Evolutionary conservation across 2,888 invertebrate genomes (phyloP), one percentile per base, ranked within the genome.

Genomic region (Idaea biselata): DNA sequence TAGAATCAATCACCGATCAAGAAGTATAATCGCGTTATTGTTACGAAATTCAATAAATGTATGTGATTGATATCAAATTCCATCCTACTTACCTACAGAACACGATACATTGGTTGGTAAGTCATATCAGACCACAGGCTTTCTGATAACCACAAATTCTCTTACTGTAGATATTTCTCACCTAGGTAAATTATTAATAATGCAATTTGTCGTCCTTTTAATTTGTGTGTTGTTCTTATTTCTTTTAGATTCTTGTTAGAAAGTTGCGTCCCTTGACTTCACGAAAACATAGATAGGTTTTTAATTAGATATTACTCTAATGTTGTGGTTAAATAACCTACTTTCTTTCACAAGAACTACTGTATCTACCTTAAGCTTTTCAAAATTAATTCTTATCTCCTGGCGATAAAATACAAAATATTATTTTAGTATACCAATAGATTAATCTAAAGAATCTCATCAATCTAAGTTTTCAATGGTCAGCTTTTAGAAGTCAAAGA

Each of bases 401-500:
- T 44, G 14, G 44, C 3, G 0, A 7, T 44, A 44, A 11, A 44
- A 44, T 14, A 44, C 44, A 44, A 44, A 44, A 44, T 44, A 14
- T 14, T 32, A 6, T 32, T 6, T 32, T 44, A 44, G 8, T 8
- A 44, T 14, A 6, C 7, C 14, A 6, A 44, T 44, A 11, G 11
- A 44, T 44, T 44, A 14, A 44, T 11, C 44, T 8, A 44, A 56
- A 56, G 11, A 14, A 56, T 18, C 56, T 17, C 56, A 56, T 56
- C 56, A 56, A 56, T 56, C 59, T 63, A 60, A 74, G 76, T 75
- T 73, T 76, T 74, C 74, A 78, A 76, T 73, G 75, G 68, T 75
- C 70, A 74, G 75, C 78, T 77, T 79, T 83, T 78, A 77, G 75
- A 77, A 71, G 76, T 77, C 75, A 76, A 80, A 84, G 85, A 88